phyloP scores from a whole-genome alignment of 2,888 invertebrate genomes.

The Ormyrus nitidulus region DNA sequence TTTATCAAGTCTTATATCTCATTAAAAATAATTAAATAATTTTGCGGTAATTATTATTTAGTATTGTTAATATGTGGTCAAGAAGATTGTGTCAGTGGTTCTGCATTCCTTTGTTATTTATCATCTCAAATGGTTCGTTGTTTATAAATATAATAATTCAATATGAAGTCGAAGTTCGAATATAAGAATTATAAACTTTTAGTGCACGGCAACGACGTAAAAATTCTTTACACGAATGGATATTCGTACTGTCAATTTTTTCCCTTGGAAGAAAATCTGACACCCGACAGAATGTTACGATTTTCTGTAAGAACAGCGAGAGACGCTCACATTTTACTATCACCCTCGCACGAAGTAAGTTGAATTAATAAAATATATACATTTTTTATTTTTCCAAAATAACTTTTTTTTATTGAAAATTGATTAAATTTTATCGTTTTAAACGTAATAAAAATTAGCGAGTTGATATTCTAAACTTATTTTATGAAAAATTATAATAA shows the following conservation, averaged over 20 bases:
- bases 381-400: no score
- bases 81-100: neutral
- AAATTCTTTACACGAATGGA: conserved; percentile 54
- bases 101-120: neutral
- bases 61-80: neutral
- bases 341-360: conserved; percentile 56
- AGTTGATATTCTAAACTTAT: no score
- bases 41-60: neutral
- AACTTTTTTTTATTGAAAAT: no score
- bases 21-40: neutral
- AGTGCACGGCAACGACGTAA: conserved; percentile 48
- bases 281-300: conserved; percentile 42
- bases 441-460: no score
- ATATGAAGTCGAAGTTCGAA: neutral
- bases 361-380: neutral
- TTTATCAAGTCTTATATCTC: neutral
- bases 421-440: no score
- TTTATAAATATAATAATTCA: neutral
- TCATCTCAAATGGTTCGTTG: neutral
- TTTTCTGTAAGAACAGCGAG: conserved; percentile 52
- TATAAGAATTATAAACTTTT: neutral
- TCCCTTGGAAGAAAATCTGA: conserved; percentile 53
- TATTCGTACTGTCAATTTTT: conserved; percentile 57
- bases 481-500: no score
- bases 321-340: conserved; percentile 56